phyloP scores from a whole-genome alignment of 1,140 invertebrate genomes.

The Zophobas morio region DNA sequence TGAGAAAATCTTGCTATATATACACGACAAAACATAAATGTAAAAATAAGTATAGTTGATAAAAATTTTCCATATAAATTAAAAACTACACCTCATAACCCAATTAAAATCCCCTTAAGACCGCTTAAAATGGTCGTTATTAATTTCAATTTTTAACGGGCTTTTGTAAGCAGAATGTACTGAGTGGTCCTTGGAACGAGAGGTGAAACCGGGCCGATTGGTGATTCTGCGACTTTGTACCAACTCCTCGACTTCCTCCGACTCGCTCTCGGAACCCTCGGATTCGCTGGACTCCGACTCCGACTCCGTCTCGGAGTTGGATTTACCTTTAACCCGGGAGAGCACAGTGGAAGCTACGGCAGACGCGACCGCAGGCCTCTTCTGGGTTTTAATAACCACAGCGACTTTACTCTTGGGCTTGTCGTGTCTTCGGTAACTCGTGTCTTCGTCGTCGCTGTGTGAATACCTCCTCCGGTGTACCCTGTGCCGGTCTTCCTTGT shows the following conservation, averaged over 20 bases:
- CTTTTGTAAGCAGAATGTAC: slow-evolving; percentile 57
- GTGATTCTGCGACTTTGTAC: slow-evolving; percentile 6
- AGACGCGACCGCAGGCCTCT: slow-evolving; percentile 65
- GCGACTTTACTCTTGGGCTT: slow-evolving; percentile 65
- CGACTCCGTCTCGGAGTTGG: slow-evolving; percentile 35
- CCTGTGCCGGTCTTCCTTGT: no score
- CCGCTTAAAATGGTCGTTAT: slow-evolving; percentile 40
- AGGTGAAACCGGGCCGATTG: slow-evolving; percentile 58
- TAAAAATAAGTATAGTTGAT: neutral
- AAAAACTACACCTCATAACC: neutral
- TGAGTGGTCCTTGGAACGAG: slow-evolving; percentile 43
- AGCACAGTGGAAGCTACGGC: slow-evolving; percentile 65
- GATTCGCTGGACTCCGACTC: slow-evolving; percentile 33
- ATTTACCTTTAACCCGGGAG: slow-evolving; percentile 55
- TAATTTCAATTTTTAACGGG: slow-evolving; percentile 64
- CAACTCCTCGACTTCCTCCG: slow-evolving; percentile 36
- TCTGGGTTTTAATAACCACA: slow-evolving; percentile 64
- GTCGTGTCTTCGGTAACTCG: slow-evolving; percentile 2
- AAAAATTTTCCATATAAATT: slow-evolving; percentile 2
- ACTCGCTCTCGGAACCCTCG: slow-evolving; percentile 47
- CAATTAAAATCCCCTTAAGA: neutral
- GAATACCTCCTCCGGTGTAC: neutral
- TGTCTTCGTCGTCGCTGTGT: slow-evolving; percentile 18
- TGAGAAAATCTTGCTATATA: slow-evolving; percentile 4
- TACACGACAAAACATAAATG: neutral